Conservation (phyloP, 2,113 vertebrate genomes). For the Eubucco bourcierii region DNA sequence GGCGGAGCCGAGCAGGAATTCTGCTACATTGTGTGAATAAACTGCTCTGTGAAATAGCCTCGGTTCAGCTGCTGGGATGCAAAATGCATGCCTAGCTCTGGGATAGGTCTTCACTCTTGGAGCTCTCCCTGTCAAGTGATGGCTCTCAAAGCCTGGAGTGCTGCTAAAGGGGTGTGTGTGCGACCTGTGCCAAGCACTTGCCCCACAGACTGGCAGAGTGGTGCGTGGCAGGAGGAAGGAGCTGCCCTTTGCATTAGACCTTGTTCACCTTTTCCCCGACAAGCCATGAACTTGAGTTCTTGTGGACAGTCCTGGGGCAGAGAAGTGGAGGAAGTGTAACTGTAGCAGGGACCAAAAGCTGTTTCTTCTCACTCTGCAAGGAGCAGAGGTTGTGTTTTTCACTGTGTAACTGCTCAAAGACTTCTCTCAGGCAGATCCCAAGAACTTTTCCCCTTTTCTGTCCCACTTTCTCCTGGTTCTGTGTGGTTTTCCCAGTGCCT, state of each 20-base stretch:
- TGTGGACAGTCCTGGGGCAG: not conserved
- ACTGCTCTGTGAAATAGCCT: constrained; percentile 21
- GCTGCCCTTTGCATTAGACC: not conserved
- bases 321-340: not conserved
- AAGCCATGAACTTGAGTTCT: not conserved
- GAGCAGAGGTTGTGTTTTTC: not conserved
- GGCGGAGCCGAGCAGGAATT: constrained; percentile 19
- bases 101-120: not conserved
- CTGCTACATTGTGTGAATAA: constrained; percentile 15
- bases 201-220: not conserved
- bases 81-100: constrained; percentile 3
- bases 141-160: not conserved
- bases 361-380: not conserved
- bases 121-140: not conserved
- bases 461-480: not conserved
- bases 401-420: not conserved
- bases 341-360: not conserved
- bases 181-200: not conserved
- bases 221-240: not conserved
- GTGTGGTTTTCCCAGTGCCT: not conserved
- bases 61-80: constrained; percentile 17
- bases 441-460: not conserved
- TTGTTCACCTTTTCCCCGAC: not conserved
- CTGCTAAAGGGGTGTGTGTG: not conserved
- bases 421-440: not conserved